phyloP scores from a whole-genome alignment of 1,140 invertebrate species.

The Zaprionus tsacasi region DNA sequence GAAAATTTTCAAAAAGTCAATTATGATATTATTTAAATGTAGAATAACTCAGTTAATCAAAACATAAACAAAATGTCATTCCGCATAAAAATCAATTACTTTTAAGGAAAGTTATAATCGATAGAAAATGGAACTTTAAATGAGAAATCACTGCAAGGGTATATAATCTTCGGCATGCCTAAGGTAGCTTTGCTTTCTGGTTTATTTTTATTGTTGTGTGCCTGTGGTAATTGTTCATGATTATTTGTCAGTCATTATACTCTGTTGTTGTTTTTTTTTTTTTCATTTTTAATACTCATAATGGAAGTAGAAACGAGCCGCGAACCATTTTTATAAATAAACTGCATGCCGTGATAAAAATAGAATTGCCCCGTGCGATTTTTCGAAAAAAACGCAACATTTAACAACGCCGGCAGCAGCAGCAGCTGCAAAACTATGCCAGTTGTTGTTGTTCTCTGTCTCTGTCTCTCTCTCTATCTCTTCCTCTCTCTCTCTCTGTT shows the following conservation, averaged over 20 bases:
- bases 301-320: conserved; percentile 72
- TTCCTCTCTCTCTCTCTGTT: background rate
- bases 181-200: conserved; percentile 25
- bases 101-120: too few relatives aligned
- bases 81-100: too few relatives aligned
- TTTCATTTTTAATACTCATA: conserved; percentile 55
- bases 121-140: too few relatives aligned
- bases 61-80: too few relatives aligned
- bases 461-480: background rate
- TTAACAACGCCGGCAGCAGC: conserved; percentile 30
- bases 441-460: conserved; percentile 37
- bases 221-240: conserved; percentile 66
- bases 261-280: conserved; percentile 43
- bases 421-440: conserved; percentile 55
- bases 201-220: conserved; percentile 30
- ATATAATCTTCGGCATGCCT: too few relatives aligned
- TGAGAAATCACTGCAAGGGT: too few relatives aligned
- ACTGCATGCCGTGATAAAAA: conserved; percentile 75
- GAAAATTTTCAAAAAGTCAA: too few relatives aligned
- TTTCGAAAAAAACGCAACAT: conserved; percentile 47
- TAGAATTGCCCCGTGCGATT: conserved; percentile 56
- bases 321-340: conserved; percentile 73
- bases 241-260: conserved; percentile 70
- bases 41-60: too few relatives aligned
- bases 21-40: too few relatives aligned